Percentiles rank a stretch among this genome's conserved stretches.
These are phyloP conservation scores for Drosophila lutescens DNA, from an alignment of 2,888 invertebrate genomes.

Conservation along the genomic window DNA sequence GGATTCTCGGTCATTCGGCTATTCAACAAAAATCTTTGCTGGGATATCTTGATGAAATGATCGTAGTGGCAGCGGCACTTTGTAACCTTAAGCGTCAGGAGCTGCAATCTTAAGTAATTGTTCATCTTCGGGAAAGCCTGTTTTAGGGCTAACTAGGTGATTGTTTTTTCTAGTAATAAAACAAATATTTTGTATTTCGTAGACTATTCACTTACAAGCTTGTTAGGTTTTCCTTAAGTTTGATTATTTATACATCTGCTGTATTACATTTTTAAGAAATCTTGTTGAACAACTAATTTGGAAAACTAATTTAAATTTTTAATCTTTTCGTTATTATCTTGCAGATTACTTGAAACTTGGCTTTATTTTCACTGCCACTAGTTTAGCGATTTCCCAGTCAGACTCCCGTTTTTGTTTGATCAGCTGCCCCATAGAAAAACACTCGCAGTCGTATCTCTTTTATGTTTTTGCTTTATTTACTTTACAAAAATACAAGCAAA, in stretches of 20 bases:
- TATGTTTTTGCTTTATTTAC: constrained; percentile 64
- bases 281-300: too few relatives aligned
- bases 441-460: constrained; percentile 29
- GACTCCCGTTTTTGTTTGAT: constrained; percentile 4
- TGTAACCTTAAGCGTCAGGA: constrained; percentile 82
- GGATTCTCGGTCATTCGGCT: constrained; percentile 79
- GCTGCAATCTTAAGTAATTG: constrained; percentile 4
- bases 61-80: constrained; percentile 81
- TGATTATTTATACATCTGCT: too few relatives aligned
- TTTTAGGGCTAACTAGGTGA: constrained; percentile 18
- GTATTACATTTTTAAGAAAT: too few relatives aligned
- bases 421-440: constrained; percentile 27
- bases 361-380: neutral
- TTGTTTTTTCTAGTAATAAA: neutral
- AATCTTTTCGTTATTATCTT: neutral
- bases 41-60: constrained; percentile 82
- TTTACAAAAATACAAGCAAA: constrained; percentile 60
- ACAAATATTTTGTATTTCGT: neutral
- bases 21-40: constrained; percentile 79
- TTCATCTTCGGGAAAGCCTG: neutral
- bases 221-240: too few relatives aligned
- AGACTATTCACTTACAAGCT: neutral
- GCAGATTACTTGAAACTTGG: neutral
- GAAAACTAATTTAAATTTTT: too few relatives aligned
- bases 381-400: constrained; percentile 1